These are phyloP conservation scores for Trimorus sp. DNA, from an alignment of 2,888 invertebrate species.

Conservation along the genomic window DNA sequence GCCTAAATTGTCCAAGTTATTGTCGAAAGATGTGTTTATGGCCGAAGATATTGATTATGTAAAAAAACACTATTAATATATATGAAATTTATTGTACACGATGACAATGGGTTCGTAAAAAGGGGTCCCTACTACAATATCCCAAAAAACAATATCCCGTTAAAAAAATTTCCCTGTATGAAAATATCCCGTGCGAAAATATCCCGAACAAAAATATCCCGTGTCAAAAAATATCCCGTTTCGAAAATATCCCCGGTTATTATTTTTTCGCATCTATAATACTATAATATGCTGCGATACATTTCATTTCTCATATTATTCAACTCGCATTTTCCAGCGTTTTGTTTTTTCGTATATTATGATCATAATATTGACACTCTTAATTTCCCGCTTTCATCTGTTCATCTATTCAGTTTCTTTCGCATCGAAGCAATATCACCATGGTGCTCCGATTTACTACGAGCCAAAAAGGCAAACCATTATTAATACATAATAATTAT, in stretches of 20 bases:
- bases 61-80: too few species aligned
- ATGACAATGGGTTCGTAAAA: too few species aligned
- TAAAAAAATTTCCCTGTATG: not conserved
- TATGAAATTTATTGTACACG: too few species aligned
- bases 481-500: too few species aligned
- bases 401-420: not conserved
- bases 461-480: too few species aligned
- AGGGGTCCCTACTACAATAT: not conserved
- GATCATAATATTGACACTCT: slow-evolving; percentile 2
- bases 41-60: too few species aligned
- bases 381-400: not conserved
- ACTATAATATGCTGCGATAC: not conserved
- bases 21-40: too few species aligned
- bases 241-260: slow-evolving; percentile 1
- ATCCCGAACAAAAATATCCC: slow-evolving; percentile 4
- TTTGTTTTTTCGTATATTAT: not conserved
- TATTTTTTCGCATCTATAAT: not conserved
- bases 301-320: not conserved
- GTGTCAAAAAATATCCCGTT: slow-evolving; percentile 1
- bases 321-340: not conserved
- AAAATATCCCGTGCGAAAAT: slow-evolving; percentile 6
- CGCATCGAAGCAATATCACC: not conserved
- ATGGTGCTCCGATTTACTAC: not conserved
- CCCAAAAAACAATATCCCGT: slow-evolving; percentile 4
- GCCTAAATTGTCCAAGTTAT: too few species aligned